Percentiles rank a stretch among this genome's conserved stretches.
Conservation (phyloP, 2,888 invertebrate genomes). For the Zhuqinia jingwanae region DNA sequence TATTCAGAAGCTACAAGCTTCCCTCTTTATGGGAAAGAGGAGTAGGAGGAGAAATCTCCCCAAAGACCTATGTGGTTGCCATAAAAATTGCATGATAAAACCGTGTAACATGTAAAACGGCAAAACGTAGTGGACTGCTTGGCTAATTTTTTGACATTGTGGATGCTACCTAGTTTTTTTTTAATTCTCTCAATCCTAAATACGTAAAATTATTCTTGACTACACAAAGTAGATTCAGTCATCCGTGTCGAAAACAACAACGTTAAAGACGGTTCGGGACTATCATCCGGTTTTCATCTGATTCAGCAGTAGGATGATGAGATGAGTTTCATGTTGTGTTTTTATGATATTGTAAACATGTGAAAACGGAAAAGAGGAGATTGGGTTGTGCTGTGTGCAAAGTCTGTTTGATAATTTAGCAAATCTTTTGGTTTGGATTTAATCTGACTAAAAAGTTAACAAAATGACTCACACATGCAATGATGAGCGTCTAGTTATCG, state of each 20-base stretch:
- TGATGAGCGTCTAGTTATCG: too few species aligned
- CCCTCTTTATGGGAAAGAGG: neutral
- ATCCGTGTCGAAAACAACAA: slow-evolving; percentile 51
- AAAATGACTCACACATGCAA: too few species aligned
- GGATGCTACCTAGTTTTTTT: neutral
- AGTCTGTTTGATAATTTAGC: too few species aligned
- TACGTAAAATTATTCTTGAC: neutral
- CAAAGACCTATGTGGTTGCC: neutral
- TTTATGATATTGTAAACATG: slow-evolving; percentile 2
- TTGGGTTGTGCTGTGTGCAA: too few species aligned
- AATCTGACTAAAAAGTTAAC: too few species aligned
- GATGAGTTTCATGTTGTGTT: neutral
- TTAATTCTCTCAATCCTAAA: neutral
- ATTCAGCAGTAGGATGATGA: neutral
- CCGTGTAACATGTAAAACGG: neutral
- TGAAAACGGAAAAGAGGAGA: neutral
- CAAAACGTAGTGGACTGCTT: neutral
- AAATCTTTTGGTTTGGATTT: too few species aligned
- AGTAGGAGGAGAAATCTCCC: slow-evolving; percentile 8
- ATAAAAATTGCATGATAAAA: neutral
- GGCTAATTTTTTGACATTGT: slow-evolving; percentile 27
- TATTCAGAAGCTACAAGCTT: neutral
- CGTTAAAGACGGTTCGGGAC: slow-evolving; percentile 39
- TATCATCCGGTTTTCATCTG: slow-evolving; percentile 6
- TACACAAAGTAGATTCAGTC: neutral